Base-by-base conservation (phyloP, 2,888 invertebrate species). In the Reticulitermes lucifugus region DNA sequence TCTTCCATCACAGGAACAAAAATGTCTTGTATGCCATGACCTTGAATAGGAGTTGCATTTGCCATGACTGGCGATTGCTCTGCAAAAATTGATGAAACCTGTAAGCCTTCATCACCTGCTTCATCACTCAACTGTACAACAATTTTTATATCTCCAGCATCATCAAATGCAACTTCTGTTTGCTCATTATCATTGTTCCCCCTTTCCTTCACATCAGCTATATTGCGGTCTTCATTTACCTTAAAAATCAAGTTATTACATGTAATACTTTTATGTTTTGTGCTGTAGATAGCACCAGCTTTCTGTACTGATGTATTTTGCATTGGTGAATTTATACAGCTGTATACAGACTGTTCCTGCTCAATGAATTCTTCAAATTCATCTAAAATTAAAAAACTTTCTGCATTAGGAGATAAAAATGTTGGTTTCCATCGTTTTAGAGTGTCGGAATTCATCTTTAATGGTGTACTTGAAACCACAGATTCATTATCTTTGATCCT, bases 401-500 rank as follows among this genome's bases (percentile, higher is more conserved):
- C 65, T 43, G 14, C 12, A 81, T 14, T 10, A 4, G 35, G 35
- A 2, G n/a, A 46, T n/a, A 70, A 46, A n/a, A 14, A 12, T 65
- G 18, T 5, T 60, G 43, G 25, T 43, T 41, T 43, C 7, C 65
- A 46, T 25, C 18, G 21, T 7, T 46, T 65, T 1, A 2, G 25
- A n/a, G 43, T 29, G 14, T 14, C 25, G 14, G 7, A 0, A 10
- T 59, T n/a, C 7, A 25, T 59, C 12, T 25, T 81, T 6, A 41
- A 12, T 81, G 81, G 81, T 22, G 81, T 81, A 43, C 81, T 81
- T 35, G 65, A 65, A 65, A 65, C 25, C 65, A 65, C 4, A 25
- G n/a, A 7, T 65, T n/a, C 65, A 65, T 12, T 4, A 25, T 25
- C 25, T 55, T 55, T 18, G 14, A 18, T 55, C 18, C 5, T 18